Evolutionary conservation across 2,797 vertebrate species (phyloP), one percentile per base, ranked within the genome.

Genomic region (Presbytis comata): DNA sequence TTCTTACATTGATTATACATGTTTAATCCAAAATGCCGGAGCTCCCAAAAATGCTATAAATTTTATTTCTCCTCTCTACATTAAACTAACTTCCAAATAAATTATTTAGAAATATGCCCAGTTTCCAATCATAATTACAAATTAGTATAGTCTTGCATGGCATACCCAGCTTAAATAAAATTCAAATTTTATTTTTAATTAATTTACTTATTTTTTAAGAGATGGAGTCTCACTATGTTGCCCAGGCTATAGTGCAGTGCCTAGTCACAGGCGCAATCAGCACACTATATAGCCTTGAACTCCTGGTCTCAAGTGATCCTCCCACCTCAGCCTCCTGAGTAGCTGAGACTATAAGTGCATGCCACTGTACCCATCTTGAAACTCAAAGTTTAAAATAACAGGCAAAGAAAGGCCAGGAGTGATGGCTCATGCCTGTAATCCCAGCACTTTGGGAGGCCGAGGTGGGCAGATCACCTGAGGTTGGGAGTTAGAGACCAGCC

Each of bases 91-190:
- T 96, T 94, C 61, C 64, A 93, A 86, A 83, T 67, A 93, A 41
- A 61, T 55, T 84, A 87, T 30, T 33, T 93, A 64, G 72, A 93
- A 95, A 94, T 70, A 92, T 81, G 46, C 48, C 59, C 55, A 87
- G 44, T 92, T 94, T 89, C 78, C 53, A 93, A 85, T 96, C 53
- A 79, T 64, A 96, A 96, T 80, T 87, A 89, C 17, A 97, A 95
- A 82, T 95, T 24, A 89, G 44, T 90, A 80, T 16, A 86, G 64
- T 85, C 59, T 84, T 61, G 85, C 78, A 89, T 80, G 48, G 50
- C 39, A 93, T 72, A 78, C 1, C 12, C n/a, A 89, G 50, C 17
- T 89, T 94, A 94, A 78, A 93, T 78, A 21, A 96, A 96, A 83
- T 61, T 95, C 36, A 81, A 86, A 93, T 80, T 96, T 95, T 55